phyloP scores from a whole-genome alignment of 1,140 invertebrate genomes.

The Saxidomus purpurata region DNA sequence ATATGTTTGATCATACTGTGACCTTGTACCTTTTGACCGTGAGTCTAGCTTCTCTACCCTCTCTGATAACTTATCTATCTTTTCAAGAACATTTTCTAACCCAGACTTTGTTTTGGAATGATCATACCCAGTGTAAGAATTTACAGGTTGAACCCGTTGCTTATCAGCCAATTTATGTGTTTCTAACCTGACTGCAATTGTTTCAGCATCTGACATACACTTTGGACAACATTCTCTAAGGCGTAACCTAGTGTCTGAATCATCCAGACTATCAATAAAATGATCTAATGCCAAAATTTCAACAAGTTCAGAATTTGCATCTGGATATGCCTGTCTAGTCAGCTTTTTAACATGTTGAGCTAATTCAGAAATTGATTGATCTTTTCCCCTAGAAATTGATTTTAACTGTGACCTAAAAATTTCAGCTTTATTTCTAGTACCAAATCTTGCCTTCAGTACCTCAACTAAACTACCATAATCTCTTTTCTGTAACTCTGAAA shows the following conservation, averaged over 20 bases:
- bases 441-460: slow-evolving; percentile 5
- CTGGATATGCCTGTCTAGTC: slow-evolving; percentile 31
- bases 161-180: slow-evolving; percentile 30
- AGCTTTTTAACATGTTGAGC: slow-evolving; percentile 12
- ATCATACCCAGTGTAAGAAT: neutral
- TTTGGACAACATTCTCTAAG: slow-evolving; percentile 34
- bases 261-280: slow-evolving; percentile 19
- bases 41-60: slow-evolving; percentile 3
- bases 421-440: slow-evolving; percentile 31
- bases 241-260: slow-evolving; percentile 2
- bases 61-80: neutral
- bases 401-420: slow-evolving; percentile 34
- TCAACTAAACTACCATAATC: neutral
- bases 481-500: neutral
- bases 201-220: slow-evolving; percentile 18
- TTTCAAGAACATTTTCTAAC: neutral
- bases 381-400: neutral
- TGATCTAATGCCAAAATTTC: slow-evolving; percentile 5
- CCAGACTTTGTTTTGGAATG: neutral
- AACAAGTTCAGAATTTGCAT: neutral
- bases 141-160: neutral
- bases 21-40: too few relatives aligned
- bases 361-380: neutral
- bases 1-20: too few relatives aligned
- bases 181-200: slow-evolving; percentile 20